A percentile compares a stretch with the other conserved stretches of the same genome.
Evolutionary conservation across 2,888 invertebrate species (phyloP).

Genomic region (Nemapogon koenigi): DNA sequence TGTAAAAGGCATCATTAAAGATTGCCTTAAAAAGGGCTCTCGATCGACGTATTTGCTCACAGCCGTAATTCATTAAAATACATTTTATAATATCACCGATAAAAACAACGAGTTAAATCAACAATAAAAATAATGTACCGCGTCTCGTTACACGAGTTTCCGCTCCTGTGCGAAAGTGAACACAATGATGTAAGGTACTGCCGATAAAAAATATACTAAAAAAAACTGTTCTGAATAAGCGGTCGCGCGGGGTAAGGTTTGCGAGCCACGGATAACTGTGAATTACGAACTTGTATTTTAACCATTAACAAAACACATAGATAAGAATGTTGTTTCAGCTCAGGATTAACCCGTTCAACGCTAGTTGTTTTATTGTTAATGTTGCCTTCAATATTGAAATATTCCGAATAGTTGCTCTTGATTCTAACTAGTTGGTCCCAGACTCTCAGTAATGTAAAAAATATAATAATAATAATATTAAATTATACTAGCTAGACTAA

Average conservation of each 20-base stretch:
- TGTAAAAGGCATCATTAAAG: conserved; percentile 61
- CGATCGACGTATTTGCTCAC: conserved; percentile 14
- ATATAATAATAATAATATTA: too few relatives aligned
- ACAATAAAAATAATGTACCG: conserved; percentile 32
- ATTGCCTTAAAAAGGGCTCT: conserved; percentile 57
- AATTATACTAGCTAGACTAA: too few relatives aligned
- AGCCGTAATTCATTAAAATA: conserved; percentile 51
- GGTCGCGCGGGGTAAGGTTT: conserved; percentile 23
- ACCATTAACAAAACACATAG: neutral
- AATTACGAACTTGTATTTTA: neutral
- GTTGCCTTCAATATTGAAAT: too few relatives aligned
- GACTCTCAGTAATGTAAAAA: too few relatives aligned
- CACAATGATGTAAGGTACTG: conserved; percentile 51
- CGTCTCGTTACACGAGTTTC: conserved; percentile 56
- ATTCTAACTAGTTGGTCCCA: too few relatives aligned
- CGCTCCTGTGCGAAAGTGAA: conserved; percentile 60
- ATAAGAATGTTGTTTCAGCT: too few relatives aligned
- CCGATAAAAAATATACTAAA: conserved; percentile 37
- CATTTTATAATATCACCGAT: conserved; percentile 48
- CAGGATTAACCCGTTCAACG: too few relatives aligned
- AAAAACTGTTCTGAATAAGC: conserved; percentile 51
- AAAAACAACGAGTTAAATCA: conserved; percentile 24
- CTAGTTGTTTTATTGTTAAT: too few relatives aligned
- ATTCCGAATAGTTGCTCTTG: too few relatives aligned
- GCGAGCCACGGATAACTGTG: neutral